phyloP scores from a whole-genome alignment of 1,140 invertebrate genomes.

The Papilio glaucus region DNA sequence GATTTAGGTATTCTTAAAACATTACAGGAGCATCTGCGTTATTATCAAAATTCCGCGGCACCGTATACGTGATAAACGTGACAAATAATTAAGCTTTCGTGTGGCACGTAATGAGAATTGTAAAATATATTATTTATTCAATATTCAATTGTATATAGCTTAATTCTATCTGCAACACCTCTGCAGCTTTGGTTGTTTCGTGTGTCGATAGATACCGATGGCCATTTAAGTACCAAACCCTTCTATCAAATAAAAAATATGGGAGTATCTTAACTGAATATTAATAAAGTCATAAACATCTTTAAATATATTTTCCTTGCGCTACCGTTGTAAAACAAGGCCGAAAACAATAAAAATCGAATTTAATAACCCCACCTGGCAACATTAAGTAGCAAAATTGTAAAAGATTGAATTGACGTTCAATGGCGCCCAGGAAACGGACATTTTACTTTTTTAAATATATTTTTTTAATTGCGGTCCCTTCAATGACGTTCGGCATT shows the following conservation, averaged over 20 bases:
- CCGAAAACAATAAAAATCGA: conserved; percentile 26
- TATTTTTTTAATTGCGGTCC: conserved; percentile 53
- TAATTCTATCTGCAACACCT: too few species aligned
- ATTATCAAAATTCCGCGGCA: too few species aligned
- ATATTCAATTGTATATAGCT: too few species aligned
- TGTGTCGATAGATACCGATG: too few species aligned
- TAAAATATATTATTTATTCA: too few species aligned
- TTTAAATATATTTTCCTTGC: background rate
- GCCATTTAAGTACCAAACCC: too few species aligned
- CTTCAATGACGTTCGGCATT: conserved; percentile 37
- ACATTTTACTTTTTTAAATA: conserved; percentile 39
- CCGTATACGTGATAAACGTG: too few species aligned
- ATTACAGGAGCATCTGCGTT: too few species aligned
- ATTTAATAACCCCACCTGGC: conserved; percentile 6
- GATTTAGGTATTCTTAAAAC: too few species aligned
- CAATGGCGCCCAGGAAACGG: conserved; percentile 32
- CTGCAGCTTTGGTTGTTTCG: too few species aligned
- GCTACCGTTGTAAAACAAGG: conserved; percentile 20
- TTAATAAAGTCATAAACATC: background rate
- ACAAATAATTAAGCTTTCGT: too few species aligned
- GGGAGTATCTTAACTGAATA: background rate
- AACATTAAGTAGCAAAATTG: conserved; percentile 25
- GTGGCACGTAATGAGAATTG: too few species aligned
- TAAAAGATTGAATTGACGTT: background rate
- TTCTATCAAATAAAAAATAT: background rate